phyloP scores from a whole-genome alignment of 2,797 vertebrate genomes.

The Anas bahamensis region DNA sequence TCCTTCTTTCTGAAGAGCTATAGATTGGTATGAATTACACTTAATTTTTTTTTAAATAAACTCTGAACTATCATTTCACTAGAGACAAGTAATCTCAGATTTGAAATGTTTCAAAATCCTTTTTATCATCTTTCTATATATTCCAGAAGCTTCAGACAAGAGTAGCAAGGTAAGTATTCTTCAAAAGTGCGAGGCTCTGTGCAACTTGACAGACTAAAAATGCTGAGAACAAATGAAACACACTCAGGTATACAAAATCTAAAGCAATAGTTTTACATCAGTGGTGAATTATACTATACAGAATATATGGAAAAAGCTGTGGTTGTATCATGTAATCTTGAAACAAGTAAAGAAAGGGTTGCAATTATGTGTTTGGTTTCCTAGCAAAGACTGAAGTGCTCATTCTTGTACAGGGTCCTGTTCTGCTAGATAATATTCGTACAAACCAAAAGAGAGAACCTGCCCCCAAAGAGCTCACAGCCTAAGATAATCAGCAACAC shows the following conservation, averaged over 20 bases:
- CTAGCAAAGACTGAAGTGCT: not conserved
- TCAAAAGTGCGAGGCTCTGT: not conserved
- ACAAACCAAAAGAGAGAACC: not conserved
- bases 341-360: not conserved
- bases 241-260: not conserved
- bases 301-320: not conserved
- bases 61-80: not conserved
- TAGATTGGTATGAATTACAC: not conserved
- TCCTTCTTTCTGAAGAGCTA: not conserved
- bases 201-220: not conserved
- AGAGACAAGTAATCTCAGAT: not conserved
- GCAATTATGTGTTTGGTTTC: not conserved
- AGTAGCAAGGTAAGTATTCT: not conserved
- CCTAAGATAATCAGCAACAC: not conserved
- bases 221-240: not conserved
- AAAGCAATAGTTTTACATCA: not conserved
- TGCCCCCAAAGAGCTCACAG: not conserved
- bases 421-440: not conserved
- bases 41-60: not conserved
- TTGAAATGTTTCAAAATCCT: not conserved
- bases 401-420: not conserved
- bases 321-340: not conserved
- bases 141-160: not conserved
- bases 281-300: not conserved
- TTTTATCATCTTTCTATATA: not conserved